Percentiles rank a stretch among this genome's conserved stretches.
Conservation (phyloP, 2,113 vertebrate species). For the Nothocercus julius region DNA sequence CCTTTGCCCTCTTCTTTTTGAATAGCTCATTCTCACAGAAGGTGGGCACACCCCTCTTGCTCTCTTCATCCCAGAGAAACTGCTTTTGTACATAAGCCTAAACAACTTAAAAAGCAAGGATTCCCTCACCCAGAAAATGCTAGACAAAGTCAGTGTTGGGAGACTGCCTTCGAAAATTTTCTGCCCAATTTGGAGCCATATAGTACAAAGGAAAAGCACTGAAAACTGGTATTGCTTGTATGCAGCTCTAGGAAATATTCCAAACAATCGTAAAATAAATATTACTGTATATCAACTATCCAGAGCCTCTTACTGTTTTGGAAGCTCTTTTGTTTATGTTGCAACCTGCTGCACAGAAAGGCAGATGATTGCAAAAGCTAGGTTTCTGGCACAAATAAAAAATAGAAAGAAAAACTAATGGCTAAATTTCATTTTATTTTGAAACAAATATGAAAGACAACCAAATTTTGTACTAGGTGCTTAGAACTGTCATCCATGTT, state of each 20-base stretch:
- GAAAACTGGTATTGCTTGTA: neutral
- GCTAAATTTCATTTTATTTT: neutral
- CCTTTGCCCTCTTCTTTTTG: neutral
- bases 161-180: neutral
- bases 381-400: neutral
- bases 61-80: neutral
- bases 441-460: neutral
- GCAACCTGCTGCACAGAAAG: neutral
- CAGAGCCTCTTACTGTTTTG: neutral
- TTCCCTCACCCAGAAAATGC: neutral
- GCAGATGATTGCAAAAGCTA: neutral
- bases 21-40: neutral
- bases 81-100: neutral
- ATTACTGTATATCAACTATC: neutral
- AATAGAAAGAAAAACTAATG: neutral
- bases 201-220: neutral
- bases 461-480: neutral
- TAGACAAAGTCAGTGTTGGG: neutral
- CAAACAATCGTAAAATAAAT: neutral
- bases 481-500: neutral
- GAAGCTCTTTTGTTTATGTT: neutral
- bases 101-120: neutral
- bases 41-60: neutral
- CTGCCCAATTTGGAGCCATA: neutral
- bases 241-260: neutral